Conservation (phyloP, 2,888 invertebrate genomes). For the Drosophila greeni region DNA sequence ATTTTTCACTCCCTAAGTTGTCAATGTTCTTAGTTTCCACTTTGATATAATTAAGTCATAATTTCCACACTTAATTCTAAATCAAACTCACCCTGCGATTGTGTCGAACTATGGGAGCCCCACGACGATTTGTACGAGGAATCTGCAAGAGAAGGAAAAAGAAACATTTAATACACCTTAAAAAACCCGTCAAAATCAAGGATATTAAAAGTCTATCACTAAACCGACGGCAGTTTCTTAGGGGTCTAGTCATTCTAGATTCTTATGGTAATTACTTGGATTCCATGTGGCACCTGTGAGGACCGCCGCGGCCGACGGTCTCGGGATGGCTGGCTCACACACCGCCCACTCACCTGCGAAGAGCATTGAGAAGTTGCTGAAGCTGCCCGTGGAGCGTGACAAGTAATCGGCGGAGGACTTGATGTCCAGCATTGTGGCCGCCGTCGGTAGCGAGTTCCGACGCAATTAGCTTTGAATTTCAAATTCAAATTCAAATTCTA, state of each 20-base stretch:
- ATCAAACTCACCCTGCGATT: constrained; percentile 85
- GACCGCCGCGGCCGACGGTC: constrained; percentile 63
- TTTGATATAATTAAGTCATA: background rate
- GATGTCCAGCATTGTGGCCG: constrained; percentile 89
- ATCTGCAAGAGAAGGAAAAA: constrained; percentile 82
- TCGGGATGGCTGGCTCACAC: constrained; percentile 61
- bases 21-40: background rate
- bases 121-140: constrained; percentile 92
- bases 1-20: background rate
- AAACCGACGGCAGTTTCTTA: constrained; percentile 27
- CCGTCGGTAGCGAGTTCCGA: constrained; percentile 59
- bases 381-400: constrained; percentile 90
- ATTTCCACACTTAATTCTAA: background rate
- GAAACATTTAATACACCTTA: background rate
- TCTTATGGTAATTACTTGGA: constrained; percentile 61
- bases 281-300: constrained; percentile 66
- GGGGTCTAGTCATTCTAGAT: constrained; percentile 4
- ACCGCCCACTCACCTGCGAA: constrained; percentile 86
- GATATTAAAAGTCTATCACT: background rate
- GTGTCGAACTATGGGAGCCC: constrained; percentile 87
- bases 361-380: constrained; percentile 96
- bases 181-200: background rate
- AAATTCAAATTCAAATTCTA: constrained; percentile 17
- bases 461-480: constrained; percentile 33
- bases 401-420: constrained; percentile 95